Evolutionary conservation across 2,113 vertebrate genomes (phyloP), one percentile per base, ranked within the genome.

Genomic region (Megalops atlanticus): DNA sequence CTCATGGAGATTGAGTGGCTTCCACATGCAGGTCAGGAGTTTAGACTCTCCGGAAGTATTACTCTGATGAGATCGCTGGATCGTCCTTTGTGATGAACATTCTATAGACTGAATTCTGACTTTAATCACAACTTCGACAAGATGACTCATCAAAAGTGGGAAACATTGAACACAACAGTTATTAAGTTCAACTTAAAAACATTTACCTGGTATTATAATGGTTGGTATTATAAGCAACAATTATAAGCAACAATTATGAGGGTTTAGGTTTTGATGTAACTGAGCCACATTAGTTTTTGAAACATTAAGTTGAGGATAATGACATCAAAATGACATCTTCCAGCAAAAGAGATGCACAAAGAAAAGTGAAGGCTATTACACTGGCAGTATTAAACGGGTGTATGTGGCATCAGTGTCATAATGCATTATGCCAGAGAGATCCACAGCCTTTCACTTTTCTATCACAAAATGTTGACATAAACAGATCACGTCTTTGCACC

Each of bases 1-100:
- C 85, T 87, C 84, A 90, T 88, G 85, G 86, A 80, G 80, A 86
- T 74, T 77, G 35, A 81, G 49, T 71, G 15, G 77, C 80, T 81
- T n/a, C n/a, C 33, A 84, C 47, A 70, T 21, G 81, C 83, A 84
- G 80, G 87, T 89, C 75, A 83, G 84, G 18, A 10, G 40, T 18
- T 18, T 33, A 69, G 64, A 16, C 33, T 36, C 71, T 79, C 43
- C 38, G 64, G 21, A 39, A 58, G 15, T 75, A n/a, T 31, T 64
- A 10, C 58, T 27, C 24, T 11, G 31, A 31, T 31, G 24, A 31
- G 3, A 6, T 6, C n/a, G 12, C 58, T n/a, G 31, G 54, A 8
- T n/a, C 54, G 10, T 2, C 54, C 54, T 64, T 64, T 64, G 3
- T 64, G n/a, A n/a, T 64, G n/a, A 8, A 27, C 2, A 24, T n/a